Conservation (phyloP, 2,888 invertebrate species). For the Eristalinus aeneus region DNA sequence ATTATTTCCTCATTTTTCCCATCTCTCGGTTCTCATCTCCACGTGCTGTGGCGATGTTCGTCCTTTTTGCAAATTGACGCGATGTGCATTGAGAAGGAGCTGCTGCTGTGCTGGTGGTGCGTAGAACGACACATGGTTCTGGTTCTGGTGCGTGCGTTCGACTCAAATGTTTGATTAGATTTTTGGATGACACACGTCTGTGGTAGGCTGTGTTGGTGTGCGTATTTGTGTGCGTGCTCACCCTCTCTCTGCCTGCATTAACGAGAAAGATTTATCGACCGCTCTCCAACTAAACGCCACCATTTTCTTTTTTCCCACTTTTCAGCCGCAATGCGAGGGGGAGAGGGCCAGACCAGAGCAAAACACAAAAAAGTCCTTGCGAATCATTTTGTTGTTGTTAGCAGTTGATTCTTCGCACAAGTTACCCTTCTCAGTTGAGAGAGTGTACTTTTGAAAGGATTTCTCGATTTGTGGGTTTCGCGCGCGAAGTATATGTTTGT, state of each 20-base stretch:
- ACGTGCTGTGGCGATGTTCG: not conserved
- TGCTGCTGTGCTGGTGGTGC: constrained; percentile 29
- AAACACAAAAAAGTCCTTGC: constrained; percentile 35
- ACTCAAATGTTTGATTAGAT: constrained; percentile 49
- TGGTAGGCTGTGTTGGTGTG: not conserved
- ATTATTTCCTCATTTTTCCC: not conserved
- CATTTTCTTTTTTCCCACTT: constrained; percentile 49
- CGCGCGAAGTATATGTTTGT: not conserved
- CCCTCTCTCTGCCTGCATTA: constrained; percentile 47
- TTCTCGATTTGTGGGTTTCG: constrained; percentile 46
- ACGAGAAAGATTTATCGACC: constrained; percentile 66
- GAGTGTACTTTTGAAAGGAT: constrained; percentile 30
- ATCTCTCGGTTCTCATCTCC: constrained; percentile 1
- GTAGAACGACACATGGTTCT: constrained; percentile 45
- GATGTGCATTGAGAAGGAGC: constrained; percentile 47
- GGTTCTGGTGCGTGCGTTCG: constrained; percentile 44
- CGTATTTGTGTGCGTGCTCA: constrained; percentile 13
- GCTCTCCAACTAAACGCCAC: constrained; percentile 40
- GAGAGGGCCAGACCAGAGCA: too few species aligned
- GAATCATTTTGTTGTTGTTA: constrained; percentile 57
- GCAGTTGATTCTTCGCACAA: constrained; percentile 43
- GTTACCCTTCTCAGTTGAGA: not conserved
- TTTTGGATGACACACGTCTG: constrained; percentile 36
- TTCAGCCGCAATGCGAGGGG: not conserved
- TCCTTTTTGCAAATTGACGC: constrained; percentile 33